A percentile compares a stretch with the other conserved stretches of the same genome.
Conservation (phyloP, 53 echinoderm and acorn worm genomes). For the Astropecten irregularis region DNA sequence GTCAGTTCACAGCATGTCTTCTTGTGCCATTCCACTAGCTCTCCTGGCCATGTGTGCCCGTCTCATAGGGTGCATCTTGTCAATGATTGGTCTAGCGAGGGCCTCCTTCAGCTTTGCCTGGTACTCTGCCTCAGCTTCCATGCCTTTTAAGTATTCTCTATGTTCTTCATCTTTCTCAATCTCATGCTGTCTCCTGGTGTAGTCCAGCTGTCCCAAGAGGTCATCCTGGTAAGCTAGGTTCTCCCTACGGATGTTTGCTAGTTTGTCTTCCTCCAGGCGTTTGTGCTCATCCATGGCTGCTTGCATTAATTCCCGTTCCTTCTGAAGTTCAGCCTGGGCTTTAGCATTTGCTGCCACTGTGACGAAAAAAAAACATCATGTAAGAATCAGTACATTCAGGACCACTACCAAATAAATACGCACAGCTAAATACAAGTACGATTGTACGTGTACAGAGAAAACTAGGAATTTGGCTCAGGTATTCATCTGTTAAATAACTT, state of each 20-base stretch:
- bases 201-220: constrained; percentile 80
- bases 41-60: constrained; percentile 77
- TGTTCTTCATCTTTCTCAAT: constrained; percentile 84
- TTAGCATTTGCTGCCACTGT: constrained; percentile 81
- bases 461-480: background rate
- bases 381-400: no score
- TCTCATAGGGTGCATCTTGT: constrained; percentile 92
- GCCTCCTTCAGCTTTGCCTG: constrained; percentile 99
- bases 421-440: no score
- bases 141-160: constrained; percentile 83
- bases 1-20: constrained; percentile 29
- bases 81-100: constrained; percentile 91
- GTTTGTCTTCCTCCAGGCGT: constrained; percentile 90
- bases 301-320: constrained; percentile 84
- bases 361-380: background rate
- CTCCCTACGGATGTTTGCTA: constrained; percentile 47
- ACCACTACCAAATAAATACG: no score
- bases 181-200: constrained; percentile 66
- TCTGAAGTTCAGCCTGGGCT: constrained; percentile 69
- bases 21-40: background rate
- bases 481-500: background rate
- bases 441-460: background rate
- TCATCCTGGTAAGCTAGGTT: constrained; percentile 85
- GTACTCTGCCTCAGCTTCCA: constrained; percentile 94
- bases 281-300: constrained; percentile 96